A percentile compares a stretch with the other conserved stretches of the same genome.
Evolutionary conservation across 1,140 invertebrate species (phyloP).

Genomic region (Diorhabda elongata): DNA sequence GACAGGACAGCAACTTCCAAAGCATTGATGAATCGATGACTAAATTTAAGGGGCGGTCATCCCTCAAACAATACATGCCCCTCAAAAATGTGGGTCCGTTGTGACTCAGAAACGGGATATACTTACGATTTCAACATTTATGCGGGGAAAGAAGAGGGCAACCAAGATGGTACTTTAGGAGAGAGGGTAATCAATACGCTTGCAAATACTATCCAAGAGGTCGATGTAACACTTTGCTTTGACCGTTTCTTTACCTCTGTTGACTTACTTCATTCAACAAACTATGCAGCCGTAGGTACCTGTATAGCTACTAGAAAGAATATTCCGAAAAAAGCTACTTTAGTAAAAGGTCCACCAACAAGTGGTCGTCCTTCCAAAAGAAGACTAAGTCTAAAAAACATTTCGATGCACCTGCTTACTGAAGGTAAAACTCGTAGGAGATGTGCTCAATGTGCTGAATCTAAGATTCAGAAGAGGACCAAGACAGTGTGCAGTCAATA

Average conservation of each 20-base stretch:
- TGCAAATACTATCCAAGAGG: slow-evolving; percentile 16
- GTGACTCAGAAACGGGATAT: slow-evolving; percentile 36
- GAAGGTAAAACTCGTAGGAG: background rate
- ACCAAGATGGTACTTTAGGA: slow-evolving; percentile 25
- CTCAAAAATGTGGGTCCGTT: slow-evolving; percentile 41
- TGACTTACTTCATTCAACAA: background rate
- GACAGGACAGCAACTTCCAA: slow-evolving; percentile 18
- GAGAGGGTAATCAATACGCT: slow-evolving; percentile 35
- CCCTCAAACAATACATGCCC: slow-evolving; percentile 40
- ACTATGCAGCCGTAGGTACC: slow-evolving; percentile 20
- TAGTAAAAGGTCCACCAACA: background rate
- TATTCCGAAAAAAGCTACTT: slow-evolving; percentile 22
- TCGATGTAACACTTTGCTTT: slow-evolving; percentile 25
- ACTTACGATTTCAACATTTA: slow-evolving; percentile 38
- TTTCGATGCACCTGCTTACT: background rate
- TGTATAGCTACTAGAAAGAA: slow-evolving; percentile 25
- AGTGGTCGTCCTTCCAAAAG: background rate
- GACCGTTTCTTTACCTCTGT: slow-evolving; percentile 24
- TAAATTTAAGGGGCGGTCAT: slow-evolving; percentile 37
- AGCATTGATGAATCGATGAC: slow-evolving; percentile 29
- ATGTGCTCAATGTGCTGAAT: background rate
- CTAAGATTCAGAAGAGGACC: background rate
- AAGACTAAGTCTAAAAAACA: background rate
- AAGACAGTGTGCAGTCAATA: background rate
- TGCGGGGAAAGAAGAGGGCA: slow-evolving; percentile 28